These are phyloP conservation scores for Dasyurus viverrinus DNA, from an alignment of 2,113 vertebrate genomes.

Conservation along the genomic window DNA sequence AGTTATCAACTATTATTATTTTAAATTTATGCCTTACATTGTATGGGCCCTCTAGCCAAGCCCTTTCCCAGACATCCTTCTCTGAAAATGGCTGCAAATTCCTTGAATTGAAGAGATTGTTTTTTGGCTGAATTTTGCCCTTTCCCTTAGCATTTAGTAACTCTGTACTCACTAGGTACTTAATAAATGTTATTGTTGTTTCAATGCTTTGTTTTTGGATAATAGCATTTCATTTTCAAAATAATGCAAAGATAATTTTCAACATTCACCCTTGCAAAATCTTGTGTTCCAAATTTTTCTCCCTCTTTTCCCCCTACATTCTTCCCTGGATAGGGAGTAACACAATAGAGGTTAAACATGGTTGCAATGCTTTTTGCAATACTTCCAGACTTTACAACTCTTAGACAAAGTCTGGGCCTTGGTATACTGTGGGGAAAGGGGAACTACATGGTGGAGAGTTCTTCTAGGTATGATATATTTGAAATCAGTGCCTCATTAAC, in stretches of 20 bases:
- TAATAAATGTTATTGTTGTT: not conserved
- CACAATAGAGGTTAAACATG: no score
- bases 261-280: no score
- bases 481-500: not conserved
- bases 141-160: not conserved
- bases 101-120: not conserved
- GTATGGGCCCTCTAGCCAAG: not conserved
- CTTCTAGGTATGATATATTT: not conserved
- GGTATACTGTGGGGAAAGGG: not conserved
- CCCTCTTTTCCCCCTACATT: no score
- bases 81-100: not conserved
- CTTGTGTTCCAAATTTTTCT: no score
- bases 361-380: not conserved
- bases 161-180: not conserved
- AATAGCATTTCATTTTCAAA: no score
- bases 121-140: not conserved
- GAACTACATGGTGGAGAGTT: not conserved
- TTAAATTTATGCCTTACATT: not conserved
- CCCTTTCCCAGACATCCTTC: not conserved
- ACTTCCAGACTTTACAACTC: not conserved
- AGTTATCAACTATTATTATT: not conserved
- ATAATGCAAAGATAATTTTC: no score
- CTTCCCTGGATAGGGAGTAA: no score
- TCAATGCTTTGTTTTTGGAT: no score
- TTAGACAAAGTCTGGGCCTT: not conserved